Conservation (phyloP, 2,888 invertebrate genomes). For the Kuschelorhynchus macadamiae region DNA sequence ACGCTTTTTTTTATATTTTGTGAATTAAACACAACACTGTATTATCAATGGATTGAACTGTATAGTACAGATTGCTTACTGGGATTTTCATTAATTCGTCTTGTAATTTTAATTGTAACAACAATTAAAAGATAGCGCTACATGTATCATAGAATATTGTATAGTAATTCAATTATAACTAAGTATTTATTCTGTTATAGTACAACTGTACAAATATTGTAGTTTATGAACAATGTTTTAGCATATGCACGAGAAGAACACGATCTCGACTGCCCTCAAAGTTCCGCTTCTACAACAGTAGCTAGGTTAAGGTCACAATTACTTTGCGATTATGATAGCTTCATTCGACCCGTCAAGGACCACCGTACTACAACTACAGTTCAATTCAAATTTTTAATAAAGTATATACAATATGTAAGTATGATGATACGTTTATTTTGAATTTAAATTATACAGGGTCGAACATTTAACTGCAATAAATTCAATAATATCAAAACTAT, state of each 20-base stretch:
- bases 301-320: slow-evolving; percentile 47
- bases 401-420: slow-evolving; percentile 70
- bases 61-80: no score
- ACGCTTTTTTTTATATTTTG: no score
- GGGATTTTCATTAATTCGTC: no score
- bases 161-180: no score
- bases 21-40: no score
- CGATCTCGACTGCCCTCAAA: slow-evolving; percentile 48
- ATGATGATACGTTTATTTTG: no score
- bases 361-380: slow-evolving; percentile 72
- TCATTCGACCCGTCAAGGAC: slow-evolving; percentile 72
- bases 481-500: no score
- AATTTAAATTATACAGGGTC: no score
- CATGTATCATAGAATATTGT: no score
- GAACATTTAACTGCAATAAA: no score
- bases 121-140: not conserved
- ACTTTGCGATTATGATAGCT: slow-evolving; percentile 68
- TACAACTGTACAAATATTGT: not conserved
- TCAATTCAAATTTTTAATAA: slow-evolving; percentile 72
- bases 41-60: no score
- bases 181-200: no score
- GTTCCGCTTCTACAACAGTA: slow-evolving; percentile 49
- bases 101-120: not conserved
- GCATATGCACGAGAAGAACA: slow-evolving; percentile 9
- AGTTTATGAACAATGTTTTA: slow-evolving; percentile 12